These are phyloP conservation scores for Agapornis roseicollis DNA, from an alignment of 2,113 vertebrate species.

Conservation along the genomic window DNA sequence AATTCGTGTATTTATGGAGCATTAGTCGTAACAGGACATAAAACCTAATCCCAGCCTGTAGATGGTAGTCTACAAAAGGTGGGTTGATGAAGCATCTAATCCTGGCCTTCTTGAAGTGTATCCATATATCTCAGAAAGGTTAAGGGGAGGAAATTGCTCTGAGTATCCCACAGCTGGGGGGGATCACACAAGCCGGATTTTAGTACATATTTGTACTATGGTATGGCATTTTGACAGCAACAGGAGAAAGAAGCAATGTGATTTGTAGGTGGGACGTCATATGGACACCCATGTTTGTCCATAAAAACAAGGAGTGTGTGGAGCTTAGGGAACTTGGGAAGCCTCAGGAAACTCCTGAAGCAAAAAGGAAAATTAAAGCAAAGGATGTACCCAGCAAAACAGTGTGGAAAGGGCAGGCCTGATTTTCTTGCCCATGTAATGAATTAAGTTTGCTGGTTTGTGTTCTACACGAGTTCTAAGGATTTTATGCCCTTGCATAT, in stretches of 20 bases:
- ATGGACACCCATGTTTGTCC: fast-evolving
- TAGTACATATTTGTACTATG: not conserved
- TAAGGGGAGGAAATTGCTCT: not conserved
- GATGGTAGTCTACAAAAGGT: not conserved
- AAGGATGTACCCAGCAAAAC: not conserved
- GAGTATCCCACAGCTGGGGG: not conserved
- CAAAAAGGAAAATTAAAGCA: not conserved
- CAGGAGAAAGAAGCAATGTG: not conserved
- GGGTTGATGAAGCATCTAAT: not conserved
- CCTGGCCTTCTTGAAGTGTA: not conserved
- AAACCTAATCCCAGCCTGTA: not conserved
- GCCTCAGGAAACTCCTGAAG: not conserved
- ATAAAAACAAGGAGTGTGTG: not conserved
- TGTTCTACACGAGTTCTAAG: not conserved
- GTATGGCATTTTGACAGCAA: not conserved
- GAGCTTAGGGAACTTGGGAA: not conserved
- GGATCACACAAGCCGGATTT: not conserved
- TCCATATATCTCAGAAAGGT: not conserved
- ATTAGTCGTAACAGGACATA: not conserved
- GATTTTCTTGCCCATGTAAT: not conserved
- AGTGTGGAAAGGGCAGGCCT: not conserved
- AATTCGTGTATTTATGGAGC: not conserved
- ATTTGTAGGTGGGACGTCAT: not conserved
- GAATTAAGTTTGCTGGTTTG: not conserved
- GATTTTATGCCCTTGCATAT: not conserved